Evolutionary conservation across 2,797 vertebrate species (phyloP).

Genomic region (Esox masquinongy): DNA sequence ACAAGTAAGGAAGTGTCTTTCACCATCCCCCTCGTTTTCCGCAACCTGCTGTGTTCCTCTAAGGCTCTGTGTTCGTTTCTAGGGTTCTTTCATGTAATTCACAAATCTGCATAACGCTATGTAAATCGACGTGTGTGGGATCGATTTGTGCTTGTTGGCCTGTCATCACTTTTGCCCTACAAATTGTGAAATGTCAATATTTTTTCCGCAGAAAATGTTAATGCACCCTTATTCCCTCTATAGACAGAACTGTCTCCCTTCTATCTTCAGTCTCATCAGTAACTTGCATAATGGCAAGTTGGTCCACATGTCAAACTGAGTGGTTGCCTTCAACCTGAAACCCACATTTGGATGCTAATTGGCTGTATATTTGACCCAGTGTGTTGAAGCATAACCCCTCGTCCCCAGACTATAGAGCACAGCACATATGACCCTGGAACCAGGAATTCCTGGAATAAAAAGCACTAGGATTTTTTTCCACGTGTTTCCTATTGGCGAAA

Average conservation of each 20-base stretch:
- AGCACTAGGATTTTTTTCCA: no score
- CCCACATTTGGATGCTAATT: neutral
- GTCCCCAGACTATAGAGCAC: no score
- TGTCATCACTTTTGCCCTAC: neutral
- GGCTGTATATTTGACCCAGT: neutral
- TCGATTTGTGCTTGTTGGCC: neutral
- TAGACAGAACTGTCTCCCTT: no score
- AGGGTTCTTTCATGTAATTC: neutral
- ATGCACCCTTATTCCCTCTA: neutral
- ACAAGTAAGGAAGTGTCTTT: conserved; percentile 87
- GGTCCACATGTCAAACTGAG: no score
- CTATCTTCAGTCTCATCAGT: no score
- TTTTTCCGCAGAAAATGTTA: conserved; percentile 5
- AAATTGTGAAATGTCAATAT: conserved; percentile 8
- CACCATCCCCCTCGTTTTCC: neutral
- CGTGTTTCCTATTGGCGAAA: no score
- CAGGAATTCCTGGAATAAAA: no score
- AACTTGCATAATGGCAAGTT: no score
- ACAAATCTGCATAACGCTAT: conserved; percentile 15
- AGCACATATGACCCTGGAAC: no score
- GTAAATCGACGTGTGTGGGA: conserved; percentile 7
- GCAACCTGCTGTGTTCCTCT: neutral
- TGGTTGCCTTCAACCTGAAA: no score
- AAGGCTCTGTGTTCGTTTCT: neutral
- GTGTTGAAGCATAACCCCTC: no score